Evolutionary conservation across 1,140 invertebrate genomes (phyloP), one percentile per base, ranked within the genome.

Genomic region (Pseudomyrmex dendroicus): DNA sequence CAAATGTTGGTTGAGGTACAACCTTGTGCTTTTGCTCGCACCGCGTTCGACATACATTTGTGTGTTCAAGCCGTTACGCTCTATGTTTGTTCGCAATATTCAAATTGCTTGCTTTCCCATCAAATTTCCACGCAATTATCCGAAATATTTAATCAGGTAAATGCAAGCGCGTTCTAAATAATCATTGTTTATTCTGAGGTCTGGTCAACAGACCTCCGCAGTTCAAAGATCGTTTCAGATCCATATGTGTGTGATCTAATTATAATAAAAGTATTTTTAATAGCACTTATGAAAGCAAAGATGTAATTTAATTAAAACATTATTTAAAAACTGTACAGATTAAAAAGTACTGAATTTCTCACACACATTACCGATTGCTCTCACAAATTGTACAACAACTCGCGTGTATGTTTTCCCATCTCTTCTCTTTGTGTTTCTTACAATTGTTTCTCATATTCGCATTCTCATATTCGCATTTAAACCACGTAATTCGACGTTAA

Each of bases 11-110:
- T 62, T 84, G 80, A 80, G 68, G 68, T 20, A 57, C 48, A 78
- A 54, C 57, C 84, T 89, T 89, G 86, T 82, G 72, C 64, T 86
- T 86, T 73, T 64, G 57, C 76, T 13, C 68, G n/a, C n/a, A 64
- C 48, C 68, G 70, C 83, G 50, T 76, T 59, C 66, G 59, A 84
- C 73, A 56, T 35, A 84, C 73, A 62, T 54, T 56, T 56, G 67
- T 15, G 17, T 25, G 54, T 80, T 72, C 70, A 59, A 80, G 48
- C 20, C 2, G n/a, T 57, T 48, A 48, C n/a, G n/a, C 22, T 44
- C 22, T 8, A 50, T 17, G 35, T 22, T 13, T 76, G 17, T 68
- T 48, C 12, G 7, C 13, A 3, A 67, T 77, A 56, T 20, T 12
- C 46, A 17, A 13, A 1, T 48, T 63, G 7, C 61, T 68, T 68